Conservation (phyloP, 2,797 vertebrate species). For the Morelia viridis region DNA sequence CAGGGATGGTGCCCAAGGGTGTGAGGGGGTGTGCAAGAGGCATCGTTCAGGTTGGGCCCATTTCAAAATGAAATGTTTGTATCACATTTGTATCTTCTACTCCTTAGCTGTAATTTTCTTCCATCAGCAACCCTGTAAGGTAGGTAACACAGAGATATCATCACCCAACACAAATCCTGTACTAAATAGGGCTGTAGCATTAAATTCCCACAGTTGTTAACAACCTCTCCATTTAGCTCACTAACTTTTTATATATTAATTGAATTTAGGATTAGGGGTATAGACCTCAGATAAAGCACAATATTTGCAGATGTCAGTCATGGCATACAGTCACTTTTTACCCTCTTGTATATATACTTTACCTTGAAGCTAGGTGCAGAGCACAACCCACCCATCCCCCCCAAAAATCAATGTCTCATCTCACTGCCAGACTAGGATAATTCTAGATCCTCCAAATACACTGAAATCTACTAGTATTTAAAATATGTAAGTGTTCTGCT, state of each 20-base stretch:
- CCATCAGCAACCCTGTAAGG: not conserved
- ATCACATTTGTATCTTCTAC: not conserved
- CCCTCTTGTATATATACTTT: not conserved
- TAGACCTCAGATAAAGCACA: not conserved
- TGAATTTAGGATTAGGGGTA: not conserved
- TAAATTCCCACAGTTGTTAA: not conserved
- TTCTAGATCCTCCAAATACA: not conserved
- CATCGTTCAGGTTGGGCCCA: too few relatives aligned
- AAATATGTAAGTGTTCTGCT: not conserved
- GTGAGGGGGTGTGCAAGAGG: too few relatives aligned
- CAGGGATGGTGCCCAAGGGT: too few relatives aligned
- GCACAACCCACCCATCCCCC: not conserved
- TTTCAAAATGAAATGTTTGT: not conserved
- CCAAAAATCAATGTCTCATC: not conserved
- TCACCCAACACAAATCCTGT: not conserved
- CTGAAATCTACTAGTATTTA: not conserved
- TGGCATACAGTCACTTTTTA: not conserved
- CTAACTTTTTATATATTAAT: not conserved
- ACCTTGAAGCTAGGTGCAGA: not conserved
- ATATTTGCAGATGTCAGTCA: not conserved
- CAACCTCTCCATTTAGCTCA: not conserved
- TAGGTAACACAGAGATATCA: not conserved
- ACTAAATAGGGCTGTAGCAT: not conserved
- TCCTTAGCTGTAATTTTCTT: not conserved
- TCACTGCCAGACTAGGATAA: not conserved